A percentile compares a stretch with the other conserved stretches of the same genome.
These are phyloP conservation scores for Homalodisca vitripennis DNA, from an alignment of 1,140 invertebrate genomes.

Conservation along the genomic window DNA sequence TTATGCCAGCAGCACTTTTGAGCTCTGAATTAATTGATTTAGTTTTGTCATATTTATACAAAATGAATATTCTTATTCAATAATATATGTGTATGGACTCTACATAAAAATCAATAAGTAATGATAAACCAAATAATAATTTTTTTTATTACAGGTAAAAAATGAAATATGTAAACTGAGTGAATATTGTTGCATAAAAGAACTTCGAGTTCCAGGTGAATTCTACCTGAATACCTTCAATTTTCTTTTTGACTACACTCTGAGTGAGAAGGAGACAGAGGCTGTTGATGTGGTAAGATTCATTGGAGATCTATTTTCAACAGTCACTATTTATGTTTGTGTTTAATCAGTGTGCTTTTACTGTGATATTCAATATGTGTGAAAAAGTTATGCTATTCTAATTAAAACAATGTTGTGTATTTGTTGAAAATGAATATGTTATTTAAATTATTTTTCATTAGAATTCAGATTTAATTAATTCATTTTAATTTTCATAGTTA, in stretches of 20 bases:
- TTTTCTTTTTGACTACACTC: not conserved
- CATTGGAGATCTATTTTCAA: not conserved
- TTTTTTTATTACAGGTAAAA: slow-evolving; percentile 4
- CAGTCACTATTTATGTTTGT: not conserved
- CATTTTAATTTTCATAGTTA: too few relatives aligned
- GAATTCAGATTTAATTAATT: too few relatives aligned
- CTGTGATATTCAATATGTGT: not conserved
- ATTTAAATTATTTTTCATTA: too few relatives aligned
- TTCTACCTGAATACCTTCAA: slow-evolving; percentile 6
- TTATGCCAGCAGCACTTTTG: not conserved
- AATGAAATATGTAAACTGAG: not conserved
- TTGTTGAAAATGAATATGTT: not conserved
- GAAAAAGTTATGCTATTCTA: not conserved
- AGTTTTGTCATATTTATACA: not conserved
- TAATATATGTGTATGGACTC: too few relatives aligned
- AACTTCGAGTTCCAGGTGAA: not conserved
- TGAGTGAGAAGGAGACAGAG: not conserved
- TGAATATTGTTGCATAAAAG: slow-evolving; percentile 10
- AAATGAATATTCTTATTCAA: too few relatives aligned
- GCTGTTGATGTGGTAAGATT: not conserved
- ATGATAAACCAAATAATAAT: not conserved
- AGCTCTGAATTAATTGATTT: not conserved
- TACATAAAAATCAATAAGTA: not conserved
- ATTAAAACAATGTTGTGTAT: slow-evolving; percentile 1
- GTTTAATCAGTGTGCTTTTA: not conserved